These are phyloP conservation scores for Dynastes maya DNA, from an alignment of 2,888 invertebrate species.

Conservation along the genomic window DNA sequence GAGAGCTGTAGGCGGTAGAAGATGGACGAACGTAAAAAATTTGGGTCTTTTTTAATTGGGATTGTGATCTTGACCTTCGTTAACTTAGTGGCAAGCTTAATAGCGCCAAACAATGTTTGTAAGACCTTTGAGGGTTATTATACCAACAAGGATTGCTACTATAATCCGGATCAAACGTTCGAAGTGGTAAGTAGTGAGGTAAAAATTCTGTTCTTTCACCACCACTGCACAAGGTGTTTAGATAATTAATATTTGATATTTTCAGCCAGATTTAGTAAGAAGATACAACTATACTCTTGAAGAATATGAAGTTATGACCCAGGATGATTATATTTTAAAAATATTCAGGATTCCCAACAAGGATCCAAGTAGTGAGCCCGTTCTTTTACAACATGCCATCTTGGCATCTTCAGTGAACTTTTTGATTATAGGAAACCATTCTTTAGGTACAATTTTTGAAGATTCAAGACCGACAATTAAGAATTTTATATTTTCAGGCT, in stretches of 20 bases:
- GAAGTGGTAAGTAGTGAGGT: conserved; percentile 52
- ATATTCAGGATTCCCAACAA: conserved; percentile 66
- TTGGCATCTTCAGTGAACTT: conserved; percentile 64
- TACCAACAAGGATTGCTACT: conserved; percentile 58
- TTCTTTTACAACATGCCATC: conserved; percentile 66
- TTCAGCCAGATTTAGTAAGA: conserved; percentile 66
- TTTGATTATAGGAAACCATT: conserved; percentile 63
- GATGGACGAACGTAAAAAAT: neutral
- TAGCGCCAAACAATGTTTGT: conserved; percentile 57
- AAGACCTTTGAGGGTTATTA: conserved; percentile 56
- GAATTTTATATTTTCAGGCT: conserved; percentile 51
- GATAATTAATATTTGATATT: neutral
- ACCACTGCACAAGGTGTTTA: too few species aligned
- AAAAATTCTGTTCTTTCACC: too few species aligned
- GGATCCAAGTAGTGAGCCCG: conserved; percentile 60
- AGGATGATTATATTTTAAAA: conserved; percentile 68
- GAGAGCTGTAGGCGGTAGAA: neutral
- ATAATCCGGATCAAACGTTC: conserved; percentile 57
- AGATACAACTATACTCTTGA: conserved; percentile 67
- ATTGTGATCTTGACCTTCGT: neutral
- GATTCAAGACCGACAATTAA: neutral
- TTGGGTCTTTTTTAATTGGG: neutral
- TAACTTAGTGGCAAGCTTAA: neutral
- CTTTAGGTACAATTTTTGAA: conserved; percentile 62
- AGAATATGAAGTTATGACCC: conserved; percentile 67